Conservation (phyloP, 2,113 vertebrate genomes). For the human region DNA sequence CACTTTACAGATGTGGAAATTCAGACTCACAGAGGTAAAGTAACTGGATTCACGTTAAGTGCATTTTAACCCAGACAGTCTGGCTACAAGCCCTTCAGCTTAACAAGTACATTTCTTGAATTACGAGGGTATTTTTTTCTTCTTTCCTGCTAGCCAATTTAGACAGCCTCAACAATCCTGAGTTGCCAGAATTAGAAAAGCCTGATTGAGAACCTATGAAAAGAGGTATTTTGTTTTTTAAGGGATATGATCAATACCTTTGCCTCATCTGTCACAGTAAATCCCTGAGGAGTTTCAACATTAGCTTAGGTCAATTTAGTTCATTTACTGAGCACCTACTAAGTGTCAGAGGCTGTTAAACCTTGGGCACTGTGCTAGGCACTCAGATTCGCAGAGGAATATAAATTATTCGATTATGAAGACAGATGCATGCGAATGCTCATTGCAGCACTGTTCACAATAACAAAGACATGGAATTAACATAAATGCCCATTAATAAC, state of each 20-base stretch:
- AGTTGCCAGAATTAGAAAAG: neutral
- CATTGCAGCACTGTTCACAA: too few species aligned
- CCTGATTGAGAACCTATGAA: neutral
- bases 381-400: neutral
- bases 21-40: neutral
- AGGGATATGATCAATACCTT: neutral
- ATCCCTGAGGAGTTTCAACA: neutral
- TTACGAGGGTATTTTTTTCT: neutral
- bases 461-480: too few species aligned
- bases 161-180: neutral
- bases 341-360: neutral
- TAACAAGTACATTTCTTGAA: neutral
- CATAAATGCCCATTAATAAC: too few species aligned
- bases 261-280: neutral
- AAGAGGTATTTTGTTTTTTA: neutral
- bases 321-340: neutral
- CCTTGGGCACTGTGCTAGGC: neutral
- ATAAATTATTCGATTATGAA: too few species aligned
- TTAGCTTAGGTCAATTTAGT: neutral
- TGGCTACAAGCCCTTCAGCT: neutral
- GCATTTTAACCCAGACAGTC: neutral
- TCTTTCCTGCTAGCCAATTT: neutral
- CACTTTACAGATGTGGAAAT: constrained; percentile 18
- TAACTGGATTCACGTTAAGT: neutral
- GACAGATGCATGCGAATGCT: too few species aligned